Evolutionary conservation across 2,113 vertebrate genomes (phyloP).

Genomic region (Aix galericulata): DNA sequence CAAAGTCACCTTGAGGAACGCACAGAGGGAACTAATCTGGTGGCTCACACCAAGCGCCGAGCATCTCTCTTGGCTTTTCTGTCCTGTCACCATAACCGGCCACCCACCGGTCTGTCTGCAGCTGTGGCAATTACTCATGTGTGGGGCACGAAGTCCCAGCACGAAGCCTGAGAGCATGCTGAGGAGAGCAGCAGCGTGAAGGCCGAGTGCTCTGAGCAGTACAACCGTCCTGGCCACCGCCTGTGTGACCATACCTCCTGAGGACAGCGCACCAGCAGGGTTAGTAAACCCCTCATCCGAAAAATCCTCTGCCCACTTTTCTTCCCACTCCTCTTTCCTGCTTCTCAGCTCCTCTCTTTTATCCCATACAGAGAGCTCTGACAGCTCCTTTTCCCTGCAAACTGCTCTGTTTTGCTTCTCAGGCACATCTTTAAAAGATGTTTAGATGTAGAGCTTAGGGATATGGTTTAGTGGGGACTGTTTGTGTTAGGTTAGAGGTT

Average conservation of each 20-base stretch:
- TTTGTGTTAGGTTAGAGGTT: too few relatives aligned
- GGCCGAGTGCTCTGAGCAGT: neutral
- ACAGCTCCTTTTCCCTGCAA: neutral
- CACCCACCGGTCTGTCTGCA: neutral
- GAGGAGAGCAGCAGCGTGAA: neutral
- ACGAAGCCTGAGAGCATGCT: fast-evolving
- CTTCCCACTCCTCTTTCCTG: neutral
- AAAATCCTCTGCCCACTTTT: neutral
- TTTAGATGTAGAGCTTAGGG: too few relatives aligned
- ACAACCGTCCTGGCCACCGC: neutral
- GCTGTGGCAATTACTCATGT: neutral
- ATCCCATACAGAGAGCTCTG: neutral
- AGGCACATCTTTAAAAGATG: too few relatives aligned
- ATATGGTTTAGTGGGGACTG: too few relatives aligned
- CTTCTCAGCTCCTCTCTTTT: neutral
- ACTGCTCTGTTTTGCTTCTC: neutral
- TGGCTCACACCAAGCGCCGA: neutral
- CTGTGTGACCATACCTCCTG: neutral
- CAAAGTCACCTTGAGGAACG: neutral
- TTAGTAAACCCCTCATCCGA: neutral
- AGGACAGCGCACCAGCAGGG: neutral
- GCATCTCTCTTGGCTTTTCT: neutral
- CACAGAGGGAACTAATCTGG: fast-evolving
- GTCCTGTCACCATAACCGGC: neutral
- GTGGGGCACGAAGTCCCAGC: neutral